Evolutionary conservation across 2,113 vertebrate genomes (phyloP).

Genomic region (Gopherus evgoodei): DNA sequence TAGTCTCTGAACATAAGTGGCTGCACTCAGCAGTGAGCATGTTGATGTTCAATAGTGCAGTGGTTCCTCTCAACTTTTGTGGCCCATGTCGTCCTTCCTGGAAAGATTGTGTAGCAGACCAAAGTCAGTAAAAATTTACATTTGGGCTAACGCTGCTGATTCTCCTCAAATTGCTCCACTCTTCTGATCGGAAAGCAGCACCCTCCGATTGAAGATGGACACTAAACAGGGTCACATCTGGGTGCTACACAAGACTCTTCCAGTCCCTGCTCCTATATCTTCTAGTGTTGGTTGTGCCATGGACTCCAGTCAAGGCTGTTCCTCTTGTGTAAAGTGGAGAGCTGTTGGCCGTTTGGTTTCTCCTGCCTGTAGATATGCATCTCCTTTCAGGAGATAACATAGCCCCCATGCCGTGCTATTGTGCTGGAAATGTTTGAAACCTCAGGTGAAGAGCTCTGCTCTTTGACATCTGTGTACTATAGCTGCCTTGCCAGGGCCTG

Average conservation of each 20-base stretch:
- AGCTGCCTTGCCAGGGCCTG: accelerated
- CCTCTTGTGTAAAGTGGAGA: not conserved
- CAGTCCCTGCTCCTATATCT: not conserved
- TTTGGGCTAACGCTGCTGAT: not conserved
- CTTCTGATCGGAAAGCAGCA: not conserved
- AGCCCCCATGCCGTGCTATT: not conserved
- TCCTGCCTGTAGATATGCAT: not conserved
- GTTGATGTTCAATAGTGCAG: not conserved
- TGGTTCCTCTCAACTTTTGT: accelerated
- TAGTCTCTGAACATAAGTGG: not conserved
- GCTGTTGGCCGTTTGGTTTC: not conserved
- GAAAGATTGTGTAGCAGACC: not conserved
- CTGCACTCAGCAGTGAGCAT: not conserved
- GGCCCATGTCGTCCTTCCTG: not conserved
- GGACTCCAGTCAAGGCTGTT: not conserved
- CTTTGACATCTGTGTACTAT: constrained; percentile 10
- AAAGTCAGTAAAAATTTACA: not conserved
- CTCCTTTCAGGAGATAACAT: constrained; percentile 3
- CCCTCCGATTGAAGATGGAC: not conserved
- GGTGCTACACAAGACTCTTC: not conserved
- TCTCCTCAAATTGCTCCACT: not conserved
- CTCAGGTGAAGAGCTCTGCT: not conserved
- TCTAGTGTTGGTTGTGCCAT: not conserved
- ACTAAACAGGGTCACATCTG: not conserved
- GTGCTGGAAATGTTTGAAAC: constrained; percentile 9